Base-by-base conservation (phyloP, 2,797 vertebrate species). In the Neosilurus hyrtlii region DNA sequence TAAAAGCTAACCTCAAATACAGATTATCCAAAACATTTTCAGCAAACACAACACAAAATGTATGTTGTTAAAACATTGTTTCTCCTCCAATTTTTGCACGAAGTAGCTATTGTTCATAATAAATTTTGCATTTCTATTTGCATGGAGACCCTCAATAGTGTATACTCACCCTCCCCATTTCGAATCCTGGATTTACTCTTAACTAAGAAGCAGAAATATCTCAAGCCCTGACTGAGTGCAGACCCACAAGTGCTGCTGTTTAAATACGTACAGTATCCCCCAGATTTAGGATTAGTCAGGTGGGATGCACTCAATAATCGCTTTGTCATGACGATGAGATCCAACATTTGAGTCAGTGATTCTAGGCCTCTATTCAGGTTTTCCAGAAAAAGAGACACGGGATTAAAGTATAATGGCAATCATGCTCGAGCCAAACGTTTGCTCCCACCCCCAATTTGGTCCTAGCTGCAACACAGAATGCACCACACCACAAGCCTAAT, bases 311-410 rank as follows among this genome's bases (percentile, higher is more conserved):
- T 88, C 85, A 93, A 95, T 94, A 96, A 95, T 93, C 89, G 95
- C 96, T 97, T 96, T 94, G 95, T 97, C 96, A 97, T 97, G 96
- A 97, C 95, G 96, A 96, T 93, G 86, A 95, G 92, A 96, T 97
- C 95, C 96, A 97, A 97, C 97, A 96, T 96, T 96, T 95, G 95
- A 97, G 95, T 99, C 97, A 97, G 97, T 96, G 94, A 94, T 97
- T 98, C 95, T 92, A 93, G 94, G 88, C 90, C 74, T 76, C 95
- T 95, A 96, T 95, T 96, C 94, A 95, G 86, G 88, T 92, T 94
- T 96, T 97, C 96, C 94, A 97, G 95, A 97, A 96, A 96, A 95
- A 15, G 93, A 91, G 91, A 95, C 89, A 87, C 88, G 94, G 96
- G 96, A 98, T 98, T 97, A 97, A 87, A 89, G 94, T 92, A 97